Evolutionary conservation across 1,140 invertebrate genomes (phyloP), one percentile per base, ranked within the genome.

Genomic region (Octopus sinensis): DNA sequence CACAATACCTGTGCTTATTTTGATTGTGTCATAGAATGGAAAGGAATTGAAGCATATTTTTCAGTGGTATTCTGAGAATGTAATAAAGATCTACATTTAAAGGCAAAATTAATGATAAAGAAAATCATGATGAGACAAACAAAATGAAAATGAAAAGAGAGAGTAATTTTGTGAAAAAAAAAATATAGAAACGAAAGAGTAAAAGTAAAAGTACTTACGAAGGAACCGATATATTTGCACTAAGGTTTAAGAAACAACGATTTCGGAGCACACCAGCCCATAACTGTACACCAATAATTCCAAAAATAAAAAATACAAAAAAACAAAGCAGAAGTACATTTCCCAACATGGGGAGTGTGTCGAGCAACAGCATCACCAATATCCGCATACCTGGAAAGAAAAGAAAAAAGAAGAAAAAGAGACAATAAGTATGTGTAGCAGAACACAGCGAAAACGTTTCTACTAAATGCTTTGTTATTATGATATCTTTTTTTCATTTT

Each of bases 221-320:
- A 80, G 83, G 80, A 82, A 85, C 84, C 79, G 84, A 84, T 78
- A 88, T 84, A 84, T 86, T 87, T 75, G 87, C 85, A 80, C 86
- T 87, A 79, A 88, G 84, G 80, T 87, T 82, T n/a, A 97, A 92
- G 88, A 96, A 97, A 90, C 98, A 99, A 73, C 98, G 93, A 89
- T 99, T 97, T 80, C 97, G 92, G 56, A 99, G 92, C 56, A 99
- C 95, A 5, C 98, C 98, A 87, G 98, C 96, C 98, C 98, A 99
- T 12, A 99, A 92, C 91, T 99, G 98, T 13, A 99, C 98, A 1
- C 98, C 98, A 83, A 99, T 96, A 88, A 99, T 99, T 76, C 98
- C 98, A 90, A 99, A 99, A 89, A 99, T 99, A 93, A 99, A 99
- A 94, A 99, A 99, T 68, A 99, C 98, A 92, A 99, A 99, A 93